Conservation (phyloP, 2,113 vertebrate species). For the Lamprotornis superbus region DNA sequence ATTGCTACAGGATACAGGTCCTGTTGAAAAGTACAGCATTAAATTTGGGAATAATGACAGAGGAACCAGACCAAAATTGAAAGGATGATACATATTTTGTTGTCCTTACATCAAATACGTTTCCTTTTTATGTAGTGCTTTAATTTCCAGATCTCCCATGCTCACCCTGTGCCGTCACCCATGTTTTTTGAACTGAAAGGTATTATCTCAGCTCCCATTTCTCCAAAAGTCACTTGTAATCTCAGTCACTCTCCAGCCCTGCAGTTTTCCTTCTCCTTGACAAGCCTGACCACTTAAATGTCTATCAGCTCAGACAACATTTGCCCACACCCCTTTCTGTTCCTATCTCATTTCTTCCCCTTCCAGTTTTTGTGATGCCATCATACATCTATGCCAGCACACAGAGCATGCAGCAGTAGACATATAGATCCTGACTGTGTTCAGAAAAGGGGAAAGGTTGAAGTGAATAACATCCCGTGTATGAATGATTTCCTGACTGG, state of each 20-base stretch:
- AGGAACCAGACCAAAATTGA: constrained; percentile 1
- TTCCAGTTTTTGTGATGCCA: constrained; percentile 46
- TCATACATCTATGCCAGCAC: constrained; percentile 49
- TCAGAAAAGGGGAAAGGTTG: constrained; percentile 53
- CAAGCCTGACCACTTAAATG: constrained; percentile 53
- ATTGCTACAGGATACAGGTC: background rate
- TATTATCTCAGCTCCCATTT: constrained; percentile 1
- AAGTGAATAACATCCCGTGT: constrained; percentile 38
- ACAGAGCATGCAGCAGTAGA: constrained; percentile 12
- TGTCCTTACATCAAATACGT: background rate
- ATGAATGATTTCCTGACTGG: constrained; percentile 46
- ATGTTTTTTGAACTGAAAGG: background rate
- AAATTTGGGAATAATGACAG: background rate
- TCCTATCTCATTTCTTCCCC: constrained; percentile 50
- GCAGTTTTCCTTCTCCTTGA: constrained; percentile 46
- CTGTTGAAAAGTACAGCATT: background rate
- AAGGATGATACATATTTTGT: background rate
- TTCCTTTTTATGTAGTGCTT: constrained; percentile 35
- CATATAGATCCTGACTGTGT: constrained; percentile 20
- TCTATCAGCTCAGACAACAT: constrained; percentile 40
- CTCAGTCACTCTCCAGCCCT: constrained; percentile 12
- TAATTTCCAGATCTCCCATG: constrained; percentile 11
- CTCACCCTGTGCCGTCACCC: background rate
- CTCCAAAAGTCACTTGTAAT: constrained; percentile 29
- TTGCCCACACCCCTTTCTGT: constrained; percentile 17